phyloP scores from a whole-genome alignment of 2,888 invertebrate species.

The Cylindroiulus punctatus region DNA sequence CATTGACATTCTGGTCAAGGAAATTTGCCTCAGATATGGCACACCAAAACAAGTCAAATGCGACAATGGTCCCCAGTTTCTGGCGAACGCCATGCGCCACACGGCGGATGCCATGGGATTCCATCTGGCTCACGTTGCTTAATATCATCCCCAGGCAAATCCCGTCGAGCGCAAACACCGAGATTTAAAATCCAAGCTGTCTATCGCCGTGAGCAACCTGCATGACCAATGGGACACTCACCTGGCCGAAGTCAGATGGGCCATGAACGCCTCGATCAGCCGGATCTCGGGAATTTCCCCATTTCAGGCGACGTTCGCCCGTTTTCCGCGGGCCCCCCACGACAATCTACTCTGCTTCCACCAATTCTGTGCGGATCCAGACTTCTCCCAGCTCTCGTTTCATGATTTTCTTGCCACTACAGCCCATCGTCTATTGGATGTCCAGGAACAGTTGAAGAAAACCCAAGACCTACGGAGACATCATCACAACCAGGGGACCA shows the following conservation, averaged over 20 bases:
- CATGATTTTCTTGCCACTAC: no score
- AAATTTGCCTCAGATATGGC: constrained; percentile 55
- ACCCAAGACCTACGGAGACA: no score
- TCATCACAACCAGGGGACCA: no score
- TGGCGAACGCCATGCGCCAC: not conserved
- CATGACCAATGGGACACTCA: constrained; percentile 46
- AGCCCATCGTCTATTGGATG: no score
- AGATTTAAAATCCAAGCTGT: constrained; percentile 49
- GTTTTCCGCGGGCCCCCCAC: not conserved
- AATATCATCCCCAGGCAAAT: constrained; percentile 56
- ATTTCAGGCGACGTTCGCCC: not conserved
- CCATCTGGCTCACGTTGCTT: not conserved
- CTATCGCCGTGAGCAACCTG: constrained; percentile 4
- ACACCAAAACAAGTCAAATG: not conserved
- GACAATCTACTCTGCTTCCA: not conserved
- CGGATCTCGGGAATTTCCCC: no score
- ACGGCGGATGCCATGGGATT: not conserved
- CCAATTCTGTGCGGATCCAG: no score
- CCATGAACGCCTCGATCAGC: constrained; percentile 49
- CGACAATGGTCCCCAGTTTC: constrained; percentile 20
- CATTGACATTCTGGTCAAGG: not conserved
- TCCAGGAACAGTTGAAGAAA: no score
- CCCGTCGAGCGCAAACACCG: constrained; percentile 45
- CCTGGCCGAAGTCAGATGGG: constrained; percentile 51
- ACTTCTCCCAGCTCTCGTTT: no score